Evolutionary conservation across 2,797 vertebrate genomes (phyloP).

Genomic region (Hypotaenidia okinawae): DNA sequence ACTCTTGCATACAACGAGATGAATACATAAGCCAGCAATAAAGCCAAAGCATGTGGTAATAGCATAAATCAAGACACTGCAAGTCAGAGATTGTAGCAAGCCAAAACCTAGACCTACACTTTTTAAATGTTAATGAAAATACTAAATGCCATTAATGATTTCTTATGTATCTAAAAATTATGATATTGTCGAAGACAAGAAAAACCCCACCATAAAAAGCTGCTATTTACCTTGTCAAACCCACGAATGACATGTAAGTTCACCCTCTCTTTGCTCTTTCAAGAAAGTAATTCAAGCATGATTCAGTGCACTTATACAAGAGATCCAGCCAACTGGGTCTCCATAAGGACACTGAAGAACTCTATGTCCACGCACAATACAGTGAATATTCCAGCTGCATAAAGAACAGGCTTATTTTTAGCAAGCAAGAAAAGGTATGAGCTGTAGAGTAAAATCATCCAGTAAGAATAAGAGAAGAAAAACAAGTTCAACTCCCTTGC

Average conservation of each 20-base stretch:
- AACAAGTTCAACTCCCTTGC: slow-evolving; percentile 50
- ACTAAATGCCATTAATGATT: not conserved
- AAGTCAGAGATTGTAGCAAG: not conserved
- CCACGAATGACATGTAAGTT: not conserved
- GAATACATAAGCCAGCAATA: not conserved
- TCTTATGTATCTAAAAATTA: not conserved
- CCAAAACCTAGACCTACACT: not conserved
- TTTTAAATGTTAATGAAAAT: not conserved
- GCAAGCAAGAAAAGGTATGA: slow-evolving; percentile 41
- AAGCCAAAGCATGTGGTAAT: not conserved
- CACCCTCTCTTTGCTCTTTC: not conserved
- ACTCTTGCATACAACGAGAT: not conserved
- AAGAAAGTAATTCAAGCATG: not conserved
- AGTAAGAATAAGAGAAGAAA: slow-evolving; percentile 43
- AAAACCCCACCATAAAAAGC: not conserved
- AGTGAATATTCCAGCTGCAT: slow-evolving; percentile 28
- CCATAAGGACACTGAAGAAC: slow-evolving; percentile 30
- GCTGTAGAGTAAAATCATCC: slow-evolving; percentile 22
- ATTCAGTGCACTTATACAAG: slow-evolving; percentile 37
- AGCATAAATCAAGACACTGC: not conserved
- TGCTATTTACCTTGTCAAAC: slow-evolving; percentile 44
- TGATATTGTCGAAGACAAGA: not conserved
- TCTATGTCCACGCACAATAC: slow-evolving; percentile 1
- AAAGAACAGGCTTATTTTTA: slow-evolving; percentile 56
- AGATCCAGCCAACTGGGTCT: slow-evolving; percentile 37